Conservation (phyloP, 2,888 invertebrate species). For the Lasius fuliginosus region DNA sequence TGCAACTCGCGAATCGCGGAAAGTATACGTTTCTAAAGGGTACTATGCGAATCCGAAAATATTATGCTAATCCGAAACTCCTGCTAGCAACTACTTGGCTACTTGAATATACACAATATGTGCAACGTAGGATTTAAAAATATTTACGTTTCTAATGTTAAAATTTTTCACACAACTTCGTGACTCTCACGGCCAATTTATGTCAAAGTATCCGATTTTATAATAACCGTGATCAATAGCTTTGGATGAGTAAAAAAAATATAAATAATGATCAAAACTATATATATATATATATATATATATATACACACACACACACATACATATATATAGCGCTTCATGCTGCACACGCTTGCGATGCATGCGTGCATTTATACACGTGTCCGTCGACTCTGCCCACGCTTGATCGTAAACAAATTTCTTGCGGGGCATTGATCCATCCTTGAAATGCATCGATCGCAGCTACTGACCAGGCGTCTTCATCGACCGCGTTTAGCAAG, state of each 20-base stretch:
- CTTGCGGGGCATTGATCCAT: conserved; percentile 60
- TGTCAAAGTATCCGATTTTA: background rate
- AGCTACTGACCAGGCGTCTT: conserved; percentile 47
- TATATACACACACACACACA: no score
- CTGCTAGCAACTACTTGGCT: background rate
- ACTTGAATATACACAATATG: background rate
- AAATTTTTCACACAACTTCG: no score
- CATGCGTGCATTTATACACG: conserved; percentile 2
- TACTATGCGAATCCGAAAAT: conserved; percentile 19
- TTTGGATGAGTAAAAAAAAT: conserved; percentile 8
- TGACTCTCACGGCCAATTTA: background rate
- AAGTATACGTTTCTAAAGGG: background rate
- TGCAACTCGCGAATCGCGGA: conserved; percentile 15
- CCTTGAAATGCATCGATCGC: conserved; percentile 29
- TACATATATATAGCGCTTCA: background rate
- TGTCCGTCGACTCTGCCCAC: conserved; percentile 29
- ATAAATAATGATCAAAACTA: background rate
- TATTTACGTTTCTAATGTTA: background rate
- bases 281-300: background rate
- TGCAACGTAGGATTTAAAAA: background rate
- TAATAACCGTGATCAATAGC: background rate
- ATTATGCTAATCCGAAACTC: conserved; percentile 40
- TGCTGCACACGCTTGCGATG: background rate
- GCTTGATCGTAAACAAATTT: conserved; percentile 68
- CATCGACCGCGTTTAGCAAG: conserved; percentile 12